Conservation (phyloP, 2,797 vertebrate species). For the Anolis apletophallus region DNA sequence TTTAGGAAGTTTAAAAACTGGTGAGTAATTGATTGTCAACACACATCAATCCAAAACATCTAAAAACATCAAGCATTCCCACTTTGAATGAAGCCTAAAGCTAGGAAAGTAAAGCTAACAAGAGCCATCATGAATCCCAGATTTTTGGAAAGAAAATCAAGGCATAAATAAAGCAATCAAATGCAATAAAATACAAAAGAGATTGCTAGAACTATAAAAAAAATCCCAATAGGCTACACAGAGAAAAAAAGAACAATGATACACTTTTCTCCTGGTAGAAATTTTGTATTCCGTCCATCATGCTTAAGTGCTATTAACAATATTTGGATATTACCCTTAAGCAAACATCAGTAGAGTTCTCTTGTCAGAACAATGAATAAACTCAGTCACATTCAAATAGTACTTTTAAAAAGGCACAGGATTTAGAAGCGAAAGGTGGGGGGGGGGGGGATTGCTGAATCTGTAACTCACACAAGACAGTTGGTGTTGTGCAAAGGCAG, state of each 20-base stretch:
- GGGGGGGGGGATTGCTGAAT: neutral
- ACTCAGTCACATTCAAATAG: neutral
- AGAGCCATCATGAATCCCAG: no score
- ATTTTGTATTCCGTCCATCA: neutral
- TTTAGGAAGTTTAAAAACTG: neutral
- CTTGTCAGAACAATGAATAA: neutral
- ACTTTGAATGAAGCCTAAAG: neutral
- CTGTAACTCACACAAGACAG: slow-evolving; percentile 20
- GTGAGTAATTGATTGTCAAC: neutral
- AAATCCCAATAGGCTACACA: neutral
- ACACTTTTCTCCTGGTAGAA: neutral
- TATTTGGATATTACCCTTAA: neutral
- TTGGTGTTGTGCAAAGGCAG: slow-evolving; percentile 11
- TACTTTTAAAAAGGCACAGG: slow-evolving; percentile 9
- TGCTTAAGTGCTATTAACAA: neutral
- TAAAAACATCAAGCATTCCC: neutral
- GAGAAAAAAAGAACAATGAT: neutral
- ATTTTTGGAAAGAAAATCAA: no score
- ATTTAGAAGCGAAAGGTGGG: neutral
- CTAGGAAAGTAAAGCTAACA: neutral
- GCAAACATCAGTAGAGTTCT: neutral
- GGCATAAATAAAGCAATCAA: no score
- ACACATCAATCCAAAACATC: neutral
- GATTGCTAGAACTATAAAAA: neutral
- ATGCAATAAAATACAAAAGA: no score